Base-by-base conservation (phyloP, 1,140 invertebrate species). In the Onthophagus taurus region DNA sequence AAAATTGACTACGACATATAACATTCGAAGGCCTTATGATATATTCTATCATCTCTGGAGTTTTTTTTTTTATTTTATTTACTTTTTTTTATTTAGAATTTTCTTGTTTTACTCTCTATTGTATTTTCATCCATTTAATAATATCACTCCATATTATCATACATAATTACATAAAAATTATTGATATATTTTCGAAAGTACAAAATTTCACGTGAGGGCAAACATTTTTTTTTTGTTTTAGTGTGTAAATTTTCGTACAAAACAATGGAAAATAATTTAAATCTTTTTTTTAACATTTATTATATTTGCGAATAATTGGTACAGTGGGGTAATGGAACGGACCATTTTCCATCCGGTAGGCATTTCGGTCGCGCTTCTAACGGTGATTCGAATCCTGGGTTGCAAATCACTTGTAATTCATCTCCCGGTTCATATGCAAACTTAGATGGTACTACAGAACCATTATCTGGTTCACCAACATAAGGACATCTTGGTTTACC, bases 371-470 rank as follows among this genome's bases (percentile, higher is more conserved):
- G 52, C 7, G 55, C 47, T 30, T 59, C 61, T 6, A 65, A 21
- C 11, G 57, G 53, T 4, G 61, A 50, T 44, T 71, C 63, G 53
- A 74, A 83, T 14, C 81, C 81, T 0, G 75, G 71, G 26, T 77
- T 71, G 58, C 83, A 85, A n/a, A 74, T 77, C 31, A 85, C 77
- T 52, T 77, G 77, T 38, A 85, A 68, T 42, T 75, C 76, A 56
- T 85, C 81, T 7, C 81, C 82, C 16, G 82, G 77, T 57, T 83
- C 80, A 61, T 85, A 86, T 60, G 77, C 75, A 58, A 83, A 83
- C 55, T 85, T 84, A n/a, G 80, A 66, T 4, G 83, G 82, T 1
- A 72, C 73, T 49, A 83, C 75, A 45, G 74, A 66, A 1, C 83
- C 83, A 50, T 84, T 78, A 17, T 74, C 70, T 26, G 81, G 82